phyloP scores from a whole-genome alignment of 2,888 invertebrate species.

The Chironomus riparius region DNA sequence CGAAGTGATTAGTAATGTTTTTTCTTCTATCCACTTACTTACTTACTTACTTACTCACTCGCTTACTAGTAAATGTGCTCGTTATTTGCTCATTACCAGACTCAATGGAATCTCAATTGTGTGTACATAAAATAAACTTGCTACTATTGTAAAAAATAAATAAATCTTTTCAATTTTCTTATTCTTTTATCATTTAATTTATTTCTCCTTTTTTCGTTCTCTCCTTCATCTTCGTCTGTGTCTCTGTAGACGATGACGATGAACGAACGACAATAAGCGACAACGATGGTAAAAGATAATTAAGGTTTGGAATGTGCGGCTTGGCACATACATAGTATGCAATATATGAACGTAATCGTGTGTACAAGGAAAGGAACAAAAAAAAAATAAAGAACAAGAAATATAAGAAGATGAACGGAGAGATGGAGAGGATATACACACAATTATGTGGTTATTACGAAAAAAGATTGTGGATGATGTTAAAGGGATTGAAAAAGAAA shows the following conservation, averaged over 20 bases:
- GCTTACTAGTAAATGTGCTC: background rate
- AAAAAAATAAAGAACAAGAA: background rate
- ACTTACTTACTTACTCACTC: background rate
- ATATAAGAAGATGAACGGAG: background rate
- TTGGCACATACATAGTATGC: background rate
- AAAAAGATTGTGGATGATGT: background rate
- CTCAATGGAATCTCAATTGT: background rate
- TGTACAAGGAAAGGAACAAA: background rate
- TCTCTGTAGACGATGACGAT: background rate
- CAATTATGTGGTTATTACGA: slow-evolving; percentile 26
- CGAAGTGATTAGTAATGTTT: slow-evolving; percentile 19
- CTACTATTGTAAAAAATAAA: slow-evolving; percentile 1
- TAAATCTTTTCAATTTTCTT: slow-evolving; percentile 6
- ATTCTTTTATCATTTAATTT: slow-evolving; percentile 20
- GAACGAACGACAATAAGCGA: background rate
- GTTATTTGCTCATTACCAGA: background rate
- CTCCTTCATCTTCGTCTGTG: background rate
- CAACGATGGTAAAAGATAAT: slow-evolving; percentile 2
- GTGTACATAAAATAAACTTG: background rate
- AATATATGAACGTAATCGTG: background rate
- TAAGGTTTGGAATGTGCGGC: slow-evolving; percentile 18
- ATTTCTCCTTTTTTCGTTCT: background rate
- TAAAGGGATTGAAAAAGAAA: background rate
- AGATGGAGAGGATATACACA: slow-evolving; percentile 10
- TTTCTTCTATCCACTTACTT: background rate